These are phyloP conservation scores for Ceratina australensis DNA, from an alignment of 1,140 invertebrate genomes.

Conservation along the genomic window DNA sequence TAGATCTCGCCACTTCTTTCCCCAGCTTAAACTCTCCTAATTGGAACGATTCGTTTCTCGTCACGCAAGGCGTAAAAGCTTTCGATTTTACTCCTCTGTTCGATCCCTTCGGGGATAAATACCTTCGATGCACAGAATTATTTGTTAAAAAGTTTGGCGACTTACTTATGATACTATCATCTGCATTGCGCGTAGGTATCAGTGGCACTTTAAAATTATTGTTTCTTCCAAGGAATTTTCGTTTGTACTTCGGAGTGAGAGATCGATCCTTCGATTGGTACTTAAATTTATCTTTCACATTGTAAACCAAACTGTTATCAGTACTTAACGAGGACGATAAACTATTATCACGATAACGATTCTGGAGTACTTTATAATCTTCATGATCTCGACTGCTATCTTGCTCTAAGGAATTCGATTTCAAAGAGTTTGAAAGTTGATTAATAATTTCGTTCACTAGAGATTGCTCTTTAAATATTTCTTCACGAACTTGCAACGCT, in stretches of 20 bases:
- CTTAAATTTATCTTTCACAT: conserved; percentile 15
- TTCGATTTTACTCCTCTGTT: conserved; percentile 20
- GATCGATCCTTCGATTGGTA: not conserved
- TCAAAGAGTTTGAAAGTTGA: conserved; percentile 62
- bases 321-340: conserved; percentile 1
- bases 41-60: conserved; percentile 25
- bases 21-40: conserved; percentile 18
- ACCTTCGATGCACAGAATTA: not conserved
- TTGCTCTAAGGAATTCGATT: conserved; percentile 17
- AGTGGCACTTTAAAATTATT: conserved; percentile 25
- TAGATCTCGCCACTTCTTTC: conserved; percentile 48
- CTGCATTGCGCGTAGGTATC: conserved; percentile 15
- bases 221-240: conserved; percentile 34
- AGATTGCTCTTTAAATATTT: conserved; percentile 55
- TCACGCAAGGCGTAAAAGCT: conserved; percentile 24
- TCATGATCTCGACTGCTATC: not conserved
- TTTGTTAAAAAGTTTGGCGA: conserved; percentile 44
- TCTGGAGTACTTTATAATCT: not conserved
- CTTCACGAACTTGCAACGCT: conserved; percentile 39
- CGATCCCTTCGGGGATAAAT: conserved; percentile 20
- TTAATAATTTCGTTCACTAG: conserved; percentile 67
- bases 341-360: not conserved
- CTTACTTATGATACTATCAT: conserved; percentile 44
- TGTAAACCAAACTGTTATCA: not conserved
- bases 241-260: conserved; percentile 7